Percentiles rank a stretch among this genome's conserved stretches.
These are phyloP conservation scores for Paradisaea rubra DNA, from an alignment of 2,113 vertebrate genomes.

Conservation along the genomic window DNA sequence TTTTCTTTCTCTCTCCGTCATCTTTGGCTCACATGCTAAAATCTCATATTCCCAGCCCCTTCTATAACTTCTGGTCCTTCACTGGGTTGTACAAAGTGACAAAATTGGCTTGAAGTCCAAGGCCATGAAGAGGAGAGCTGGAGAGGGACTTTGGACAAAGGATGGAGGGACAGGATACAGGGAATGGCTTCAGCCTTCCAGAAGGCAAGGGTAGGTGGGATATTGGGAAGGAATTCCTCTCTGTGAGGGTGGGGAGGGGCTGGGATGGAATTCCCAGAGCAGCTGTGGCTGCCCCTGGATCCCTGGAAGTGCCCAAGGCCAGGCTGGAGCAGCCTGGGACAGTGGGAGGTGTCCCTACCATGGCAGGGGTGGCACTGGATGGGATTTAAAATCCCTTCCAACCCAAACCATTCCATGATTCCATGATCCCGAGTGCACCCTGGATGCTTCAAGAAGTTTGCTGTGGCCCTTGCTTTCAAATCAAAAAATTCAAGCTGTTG, in stretches of 20 bases:
- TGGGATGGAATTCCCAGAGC: neutral
- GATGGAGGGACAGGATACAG: neutral
- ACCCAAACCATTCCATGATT: too few relatives aligned
- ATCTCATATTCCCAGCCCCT: neutral
- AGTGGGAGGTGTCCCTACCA: neutral
- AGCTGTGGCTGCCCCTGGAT: neutral
- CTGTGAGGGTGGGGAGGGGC: neutral
- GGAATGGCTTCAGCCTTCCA: neutral
- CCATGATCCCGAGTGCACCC: rapidly evolving
- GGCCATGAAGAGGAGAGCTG: neutral
- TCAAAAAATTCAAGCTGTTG: neutral
- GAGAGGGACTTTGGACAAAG: neutral
- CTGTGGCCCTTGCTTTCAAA: neutral
- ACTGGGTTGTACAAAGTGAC: neutral
- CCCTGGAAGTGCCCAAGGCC: neutral
- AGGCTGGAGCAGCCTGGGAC: neutral
- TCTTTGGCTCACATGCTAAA: neutral
- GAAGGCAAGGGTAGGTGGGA: too few relatives aligned
- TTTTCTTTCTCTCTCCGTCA: neutral
- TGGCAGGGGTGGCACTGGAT: neutral
- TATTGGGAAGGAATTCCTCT: neutral
- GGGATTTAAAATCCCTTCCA: neutral
- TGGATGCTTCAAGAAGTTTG: neutral
- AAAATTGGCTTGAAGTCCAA: neutral
- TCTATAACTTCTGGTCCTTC: neutral